phyloP scores from a whole-genome alignment of 2,888 invertebrate species.

The Drosophila paramelanica region DNA sequence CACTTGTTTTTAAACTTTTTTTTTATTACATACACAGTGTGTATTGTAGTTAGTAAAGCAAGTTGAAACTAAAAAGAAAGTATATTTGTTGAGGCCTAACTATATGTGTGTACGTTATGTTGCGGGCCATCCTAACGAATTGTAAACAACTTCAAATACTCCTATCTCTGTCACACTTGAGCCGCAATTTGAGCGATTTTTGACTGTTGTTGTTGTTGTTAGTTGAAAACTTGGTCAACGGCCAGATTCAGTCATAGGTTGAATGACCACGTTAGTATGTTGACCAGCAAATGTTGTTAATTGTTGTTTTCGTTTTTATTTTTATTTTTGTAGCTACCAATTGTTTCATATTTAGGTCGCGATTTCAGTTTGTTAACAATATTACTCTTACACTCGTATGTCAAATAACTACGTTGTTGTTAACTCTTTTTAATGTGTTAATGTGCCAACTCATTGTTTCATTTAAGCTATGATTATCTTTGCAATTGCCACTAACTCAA shows the following conservation, averaged over 20 bases:
- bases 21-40: constrained; percentile 16
- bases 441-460: constrained; percentile 2
- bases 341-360: constrained; percentile 41
- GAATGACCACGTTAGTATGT: constrained; percentile 63
- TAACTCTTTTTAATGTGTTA: not conserved
- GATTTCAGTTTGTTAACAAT: constrained; percentile 3
- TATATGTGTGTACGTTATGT: constrained; percentile 13
- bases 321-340: constrained; percentile 4
- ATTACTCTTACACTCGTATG: constrained; percentile 1
- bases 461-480: constrained; percentile 8
- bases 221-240: constrained; percentile 59
- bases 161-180: constrained; percentile 21
- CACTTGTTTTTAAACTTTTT: not conserved
- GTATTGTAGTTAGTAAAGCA: constrained; percentile 38
- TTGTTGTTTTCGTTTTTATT: constrained; percentile 19
- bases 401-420: not conserved
- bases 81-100: constrained; percentile 27
- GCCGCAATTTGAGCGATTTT: constrained; percentile 10
- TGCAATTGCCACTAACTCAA: not conserved
- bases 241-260: constrained; percentile 47
- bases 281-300: constrained; percentile 14
- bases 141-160: constrained; percentile 55
- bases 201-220: constrained; percentile 6
- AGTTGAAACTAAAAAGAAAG: constrained; percentile 76
- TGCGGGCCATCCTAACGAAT: constrained; percentile 42